Conservation (phyloP, 2,113 vertebrate genomes). For the human region GRCh38 chr17:42976501-42977000, state of each 20-base stretch:
- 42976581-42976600: too few species aligned
- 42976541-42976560: too few species aligned
- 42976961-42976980: too few species aligned
- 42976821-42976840: background rate
- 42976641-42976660: too few species aligned
- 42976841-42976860: background rate
- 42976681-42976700: too few species aligned
- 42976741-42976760: background rate
- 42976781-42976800: background rate
- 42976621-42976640: too few species aligned
- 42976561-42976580: too few species aligned
- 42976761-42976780: background rate
- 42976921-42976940: constrained; percentile 6
- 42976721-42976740: background rate
- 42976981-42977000: too few species aligned
- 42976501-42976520: too few species aligned
- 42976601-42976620: too few species aligned
- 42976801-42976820: background rate
- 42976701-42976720: background rate
- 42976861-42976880: background rate
- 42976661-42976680: too few species aligned
- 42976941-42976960: background rate
- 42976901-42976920: background rate
- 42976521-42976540: accelerated
- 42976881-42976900: background rate